phyloP scores from a whole-genome alignment of 2,113 vertebrate species.

The Promerops cafer region DNA sequence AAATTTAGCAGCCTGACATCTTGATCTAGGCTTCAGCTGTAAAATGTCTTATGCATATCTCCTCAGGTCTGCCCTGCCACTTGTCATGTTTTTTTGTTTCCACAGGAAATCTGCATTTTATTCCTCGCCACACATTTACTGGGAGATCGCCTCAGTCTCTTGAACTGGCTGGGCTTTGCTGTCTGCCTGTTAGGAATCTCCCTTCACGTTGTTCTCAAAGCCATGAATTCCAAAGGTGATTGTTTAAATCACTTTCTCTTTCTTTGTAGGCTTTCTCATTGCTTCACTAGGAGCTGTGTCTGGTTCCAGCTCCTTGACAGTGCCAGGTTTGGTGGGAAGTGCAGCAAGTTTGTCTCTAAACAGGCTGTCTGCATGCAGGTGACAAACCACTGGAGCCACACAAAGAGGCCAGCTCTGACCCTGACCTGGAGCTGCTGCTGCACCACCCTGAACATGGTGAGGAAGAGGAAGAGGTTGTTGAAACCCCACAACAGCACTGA shows the following conservation, averaged over 20 bases:
- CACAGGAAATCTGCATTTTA: slow-evolving; percentile 87
- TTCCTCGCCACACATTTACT: slow-evolving; percentile 82
- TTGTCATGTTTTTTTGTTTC: not conserved
- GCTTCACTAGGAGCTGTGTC: not conserved
- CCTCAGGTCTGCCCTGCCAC: not conserved
- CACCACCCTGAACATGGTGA: slow-evolving; percentile 44
- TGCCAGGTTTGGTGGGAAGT: not conserved
- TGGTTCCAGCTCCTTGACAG: not conserved
- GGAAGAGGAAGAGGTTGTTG: slow-evolving; percentile 50
- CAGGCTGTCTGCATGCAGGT: slow-evolving; percentile 33
- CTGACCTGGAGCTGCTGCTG: slow-evolving; percentile 84
- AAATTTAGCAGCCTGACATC: not conserved
- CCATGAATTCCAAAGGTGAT: slow-evolving; percentile 82
- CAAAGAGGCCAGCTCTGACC: slow-evolving; percentile 54
- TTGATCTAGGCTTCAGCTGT: not conserved
- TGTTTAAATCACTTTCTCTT: not conserved
- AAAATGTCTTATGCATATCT: not conserved
- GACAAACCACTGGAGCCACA: slow-evolving; percentile 50
- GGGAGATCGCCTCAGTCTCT: slow-evolving; percentile 80
- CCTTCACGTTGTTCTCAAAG: slow-evolving; percentile 86
- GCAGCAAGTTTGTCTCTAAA: not conserved
- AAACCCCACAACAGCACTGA: slow-evolving; percentile 54
- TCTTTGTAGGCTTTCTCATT: not conserved
- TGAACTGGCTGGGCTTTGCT: slow-evolving; percentile 92
- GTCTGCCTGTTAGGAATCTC: slow-evolving; percentile 89